These are phyloP conservation scores for Spodoptera exigua DNA, from an alignment of 2,888 invertebrate genomes.

Conservation along the genomic window DNA sequence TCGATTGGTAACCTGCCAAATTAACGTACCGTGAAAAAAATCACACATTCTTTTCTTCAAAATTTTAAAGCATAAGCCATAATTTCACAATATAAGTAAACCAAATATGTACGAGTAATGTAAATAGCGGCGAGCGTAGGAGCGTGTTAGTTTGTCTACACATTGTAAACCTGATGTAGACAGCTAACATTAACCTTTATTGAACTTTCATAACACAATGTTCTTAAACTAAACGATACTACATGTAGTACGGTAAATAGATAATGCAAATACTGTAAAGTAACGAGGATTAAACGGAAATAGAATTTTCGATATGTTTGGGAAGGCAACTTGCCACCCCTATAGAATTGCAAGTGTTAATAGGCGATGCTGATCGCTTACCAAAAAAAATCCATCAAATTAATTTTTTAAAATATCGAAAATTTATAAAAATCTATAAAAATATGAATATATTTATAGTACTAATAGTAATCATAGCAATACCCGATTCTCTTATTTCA, in stretches of 20 bases:
- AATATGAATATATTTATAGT: no score
- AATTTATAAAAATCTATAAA: no score
- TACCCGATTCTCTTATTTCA: no score
- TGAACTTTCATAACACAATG: slow-evolving; percentile 18
- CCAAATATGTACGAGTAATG: slow-evolving; percentile 41
- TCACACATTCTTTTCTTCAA: slow-evolving; percentile 7
- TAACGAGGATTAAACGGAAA: no score
- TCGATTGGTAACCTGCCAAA: no score
- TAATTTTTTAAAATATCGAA: no score
- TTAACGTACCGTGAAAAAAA: slow-evolving; percentile 4
- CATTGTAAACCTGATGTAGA: slow-evolving; percentile 35
- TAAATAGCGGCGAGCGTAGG: slow-evolving; percentile 31
- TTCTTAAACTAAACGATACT: slow-evolving; percentile 16
- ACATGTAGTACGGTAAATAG: slow-evolving; percentile 4
- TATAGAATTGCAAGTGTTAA: no score
- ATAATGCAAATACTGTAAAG: not conserved
- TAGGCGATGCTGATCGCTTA: no score
- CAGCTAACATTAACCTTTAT: slow-evolving; percentile 32
- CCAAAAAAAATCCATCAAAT: no score
- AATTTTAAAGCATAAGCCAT: slow-evolving; percentile 40
- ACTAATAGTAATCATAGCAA: no score
- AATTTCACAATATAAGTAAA: slow-evolving; percentile 44
- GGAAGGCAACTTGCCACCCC: no score
- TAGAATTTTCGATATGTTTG: no score
- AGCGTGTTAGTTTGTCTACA: slow-evolving; percentile 34